Evolutionary conservation across 2,888 invertebrate species (phyloP), one percentile per base, ranked within the genome.

Genomic region (Trichopria drosophilae): DNA sequence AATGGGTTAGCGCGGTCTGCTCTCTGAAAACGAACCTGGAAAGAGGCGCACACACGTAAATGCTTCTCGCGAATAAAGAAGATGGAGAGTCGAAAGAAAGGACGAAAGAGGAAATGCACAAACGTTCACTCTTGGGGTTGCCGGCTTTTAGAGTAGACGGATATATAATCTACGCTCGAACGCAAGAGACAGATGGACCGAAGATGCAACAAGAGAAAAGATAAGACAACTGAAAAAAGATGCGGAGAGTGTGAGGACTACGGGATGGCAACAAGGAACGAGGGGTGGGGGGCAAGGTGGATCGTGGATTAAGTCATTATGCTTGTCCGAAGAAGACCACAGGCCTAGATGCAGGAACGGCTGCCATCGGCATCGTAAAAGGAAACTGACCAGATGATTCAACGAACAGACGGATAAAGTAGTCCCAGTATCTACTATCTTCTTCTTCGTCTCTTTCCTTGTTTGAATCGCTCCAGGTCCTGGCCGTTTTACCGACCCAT

Each of bases 231-330:
- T 47, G 39, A 24, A 24, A 45, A 29, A 35, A 40, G 39, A 23
- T 13, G 29, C n/a, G 24, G 28, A 28, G 37, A 31, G 34, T 45
- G 47, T 16, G 34, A 36, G 35, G 20, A 51, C 57, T 56, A 45
- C 23, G 36, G 53, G 49, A 53, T 49, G 61, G 57, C n/a, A n/a
- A 55, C 51, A 57, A 52, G 58, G 61, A 63, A 57, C 58, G 54
- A 57, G 53, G 45, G 66, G 63, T 65, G 66, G 64, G 51, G 63
- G 61, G 62, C 64, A 67, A 71, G 71, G 68, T 69, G 69, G 71
- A 71, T 74, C 72, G 72, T 66, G 74, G 73, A 74, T 74, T 74
- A 73, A 74, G 74, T 74, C 74, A 74, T 74, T 74, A 74, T 73
- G 72, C 69, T 73, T 66, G 71, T 69, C 68, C 63, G 60, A 62